Base-by-base conservation (phyloP, 1,140 invertebrate genomes). In the Orchestia grillus region DNA sequence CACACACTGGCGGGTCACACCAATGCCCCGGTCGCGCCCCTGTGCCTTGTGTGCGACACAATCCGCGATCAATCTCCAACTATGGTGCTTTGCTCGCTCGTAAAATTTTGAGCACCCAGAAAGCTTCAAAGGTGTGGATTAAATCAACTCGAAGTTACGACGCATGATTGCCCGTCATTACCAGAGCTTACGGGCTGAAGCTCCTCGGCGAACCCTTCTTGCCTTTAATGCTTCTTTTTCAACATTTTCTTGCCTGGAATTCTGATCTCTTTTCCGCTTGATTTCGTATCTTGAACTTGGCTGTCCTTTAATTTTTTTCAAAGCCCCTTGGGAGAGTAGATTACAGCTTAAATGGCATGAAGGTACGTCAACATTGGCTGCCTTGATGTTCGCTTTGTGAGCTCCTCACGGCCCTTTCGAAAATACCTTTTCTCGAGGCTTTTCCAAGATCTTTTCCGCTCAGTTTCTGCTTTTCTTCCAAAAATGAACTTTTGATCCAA, bases 51-150 rank as follows among this genome's bases (percentile, higher is more conserved):
- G 88, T 42, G 88, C 41, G 41, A 28, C 41, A 15, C 88, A 90
- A 90, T 42, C 88, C 16, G 88, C 88, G 11, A 90, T 90, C 88
- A 90, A 90, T 90, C 88, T 90, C 41, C 28, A 90, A 41, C 88
- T 41, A 90, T 42, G 43, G 88, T 90, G 88, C 15, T 90, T 90
- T 90, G 88, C 88, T 43, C 15, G 11, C 36, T 44, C 36, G 43
- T 90, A 90, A 90, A 90, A 90, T 42, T 90, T 42, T 90, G 43
- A 90, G 88, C 28, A 28, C 16, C 41, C n/a, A 36, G 36, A 90
- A 90, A 90, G 88, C 88, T 90, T 44, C 88, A 90, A 90, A 41
- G 43, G 88, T 90, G 88, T 90, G 88, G 88, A 90, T 90, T 90
- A 90, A 90, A 90, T 90, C 88, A 90, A 90, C 88, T 44, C 43